Evolutionary conservation across 1,140 invertebrate species (phyloP).

Genomic region (Magallana angulata): DNA sequence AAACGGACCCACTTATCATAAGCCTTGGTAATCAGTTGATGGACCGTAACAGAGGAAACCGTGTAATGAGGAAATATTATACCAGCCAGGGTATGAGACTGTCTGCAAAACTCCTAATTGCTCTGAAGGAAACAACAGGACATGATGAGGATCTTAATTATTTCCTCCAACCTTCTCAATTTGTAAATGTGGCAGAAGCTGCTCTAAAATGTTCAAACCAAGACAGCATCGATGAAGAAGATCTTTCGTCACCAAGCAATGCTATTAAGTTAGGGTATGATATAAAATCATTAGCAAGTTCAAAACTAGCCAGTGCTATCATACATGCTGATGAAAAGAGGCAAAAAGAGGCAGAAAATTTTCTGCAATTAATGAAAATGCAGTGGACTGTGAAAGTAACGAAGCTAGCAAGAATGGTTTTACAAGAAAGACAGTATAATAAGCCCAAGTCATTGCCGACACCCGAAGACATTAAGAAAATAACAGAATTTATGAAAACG

Average conservation of each 20-base stretch:
- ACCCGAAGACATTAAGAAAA: slow-evolving; percentile 39
- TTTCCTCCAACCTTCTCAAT: slow-evolving; percentile 44
- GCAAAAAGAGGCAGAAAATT: slow-evolving; percentile 36
- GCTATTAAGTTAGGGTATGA: slow-evolving; percentile 59
- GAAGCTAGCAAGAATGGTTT: slow-evolving; percentile 41
- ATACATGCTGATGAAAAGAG: slow-evolving; percentile 18
- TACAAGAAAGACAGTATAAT: slow-evolving; percentile 33
- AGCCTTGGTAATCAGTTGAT: slow-evolving; percentile 53
- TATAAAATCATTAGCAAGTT: slow-evolving; percentile 45
- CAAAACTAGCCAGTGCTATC: slow-evolving; percentile 39
- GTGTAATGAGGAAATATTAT: slow-evolving; percentile 51
- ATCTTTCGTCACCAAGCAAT: slow-evolving; percentile 58
- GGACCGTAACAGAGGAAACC: slow-evolving; percentile 47
- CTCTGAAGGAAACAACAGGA: neutral
- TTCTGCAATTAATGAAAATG: slow-evolving; percentile 39
- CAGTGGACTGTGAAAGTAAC: slow-evolving; percentile 44
- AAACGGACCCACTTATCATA: slow-evolving; percentile 46
- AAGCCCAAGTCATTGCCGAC: slow-evolving; percentile 10
- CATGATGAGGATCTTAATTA: slow-evolving; percentile 21
- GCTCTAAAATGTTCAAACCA: slow-evolving; percentile 46
- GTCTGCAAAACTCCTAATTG: slow-evolving; percentile 38
- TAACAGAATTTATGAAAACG: neutral
- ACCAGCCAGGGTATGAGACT: slow-evolving; percentile 48
- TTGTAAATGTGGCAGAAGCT: slow-evolving; percentile 45
- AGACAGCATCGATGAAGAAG: slow-evolving; percentile 56